Conservation (phyloP, 2,888 invertebrate genomes). For the Drosophila kuntzei region DNA sequence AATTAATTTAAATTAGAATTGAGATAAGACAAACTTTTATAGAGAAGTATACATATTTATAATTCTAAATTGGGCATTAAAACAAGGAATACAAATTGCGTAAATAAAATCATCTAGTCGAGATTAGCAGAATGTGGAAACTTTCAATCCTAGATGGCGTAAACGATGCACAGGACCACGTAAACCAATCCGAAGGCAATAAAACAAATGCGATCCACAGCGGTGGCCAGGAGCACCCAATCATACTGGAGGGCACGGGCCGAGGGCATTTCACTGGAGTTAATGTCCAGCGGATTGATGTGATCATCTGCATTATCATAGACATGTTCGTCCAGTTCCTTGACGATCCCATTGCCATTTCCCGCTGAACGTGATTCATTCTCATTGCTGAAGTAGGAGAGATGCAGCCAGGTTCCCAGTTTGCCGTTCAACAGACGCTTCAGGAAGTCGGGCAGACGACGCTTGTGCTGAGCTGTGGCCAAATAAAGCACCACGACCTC, state of each 20-base stretch:
- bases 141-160: slow-evolving; percentile 64
- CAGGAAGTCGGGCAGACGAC: slow-evolving; percentile 85
- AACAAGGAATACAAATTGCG: slow-evolving; percentile 33
- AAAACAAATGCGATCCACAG: slow-evolving; percentile 88
- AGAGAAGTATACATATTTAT: slow-evolving; percentile 23
- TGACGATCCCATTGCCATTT: slow-evolving; percentile 67
- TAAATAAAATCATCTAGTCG: slow-evolving; percentile 20
- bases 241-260: slow-evolving; percentile 86
- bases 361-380: slow-evolving; percentile 52
- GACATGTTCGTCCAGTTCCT: slow-evolving; percentile 74
- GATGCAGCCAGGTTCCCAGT: slow-evolving; percentile 71
- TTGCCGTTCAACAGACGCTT: slow-evolving; percentile 82
- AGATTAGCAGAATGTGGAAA: not conserved
- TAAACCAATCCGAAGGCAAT: slow-evolving; percentile 87
- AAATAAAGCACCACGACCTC: slow-evolving; percentile 87
- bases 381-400: slow-evolving; percentile 81
- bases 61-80: slow-evolving; percentile 50
- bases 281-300: slow-evolving; percentile 65
- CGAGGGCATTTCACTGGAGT: slow-evolving; percentile 61
- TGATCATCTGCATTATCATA: slow-evolving; percentile 63
- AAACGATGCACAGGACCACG: slow-evolving; percentile 83
- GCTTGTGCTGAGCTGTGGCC: slow-evolving; percentile 85
- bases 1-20: no score
- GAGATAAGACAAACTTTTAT: not conserved
- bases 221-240: slow-evolving; percentile 88